These are phyloP conservation scores for Alexandromys fortis DNA, from an alignment of 2,113 vertebrate species.

Conservation along the genomic window DNA sequence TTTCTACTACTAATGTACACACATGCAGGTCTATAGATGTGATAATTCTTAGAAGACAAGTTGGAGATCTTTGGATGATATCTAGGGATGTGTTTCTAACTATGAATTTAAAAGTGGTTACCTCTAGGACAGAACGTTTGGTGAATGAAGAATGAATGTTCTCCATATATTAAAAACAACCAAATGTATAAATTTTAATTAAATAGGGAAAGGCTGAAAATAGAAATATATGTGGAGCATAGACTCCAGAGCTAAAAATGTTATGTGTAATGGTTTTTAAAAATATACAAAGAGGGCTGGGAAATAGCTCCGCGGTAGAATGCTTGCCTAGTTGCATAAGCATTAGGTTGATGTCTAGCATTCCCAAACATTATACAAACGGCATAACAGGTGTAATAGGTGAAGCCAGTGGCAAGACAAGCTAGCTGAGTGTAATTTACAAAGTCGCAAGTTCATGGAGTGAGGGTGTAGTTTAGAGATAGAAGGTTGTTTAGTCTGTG, in stretches of 20 bases:
- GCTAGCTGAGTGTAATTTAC: background rate
- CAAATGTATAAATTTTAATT: background rate
- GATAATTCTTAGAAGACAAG: slow-evolving; percentile 28
- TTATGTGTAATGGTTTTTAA: background rate
- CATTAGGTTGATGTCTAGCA: background rate
- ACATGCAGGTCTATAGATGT: background rate
- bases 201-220: background rate
- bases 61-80: background rate
- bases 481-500: background rate
- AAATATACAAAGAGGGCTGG: background rate
- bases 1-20: background rate
- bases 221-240: background rate
- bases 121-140: background rate
- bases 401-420: background rate
- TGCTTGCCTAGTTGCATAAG: background rate
- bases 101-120: slow-evolving; percentile 15
- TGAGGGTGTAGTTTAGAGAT: background rate
- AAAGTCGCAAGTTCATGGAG: too few relatives aligned
- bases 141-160: background rate
- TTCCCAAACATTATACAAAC: background rate
- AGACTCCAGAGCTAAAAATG: slow-evolving; percentile 3
- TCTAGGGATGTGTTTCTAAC: background rate
- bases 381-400: background rate
- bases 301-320: background rate
- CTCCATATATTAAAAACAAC: background rate